Conservation (phyloP, 2,888 invertebrate species). For the Dasypogon diadema region DNA sequence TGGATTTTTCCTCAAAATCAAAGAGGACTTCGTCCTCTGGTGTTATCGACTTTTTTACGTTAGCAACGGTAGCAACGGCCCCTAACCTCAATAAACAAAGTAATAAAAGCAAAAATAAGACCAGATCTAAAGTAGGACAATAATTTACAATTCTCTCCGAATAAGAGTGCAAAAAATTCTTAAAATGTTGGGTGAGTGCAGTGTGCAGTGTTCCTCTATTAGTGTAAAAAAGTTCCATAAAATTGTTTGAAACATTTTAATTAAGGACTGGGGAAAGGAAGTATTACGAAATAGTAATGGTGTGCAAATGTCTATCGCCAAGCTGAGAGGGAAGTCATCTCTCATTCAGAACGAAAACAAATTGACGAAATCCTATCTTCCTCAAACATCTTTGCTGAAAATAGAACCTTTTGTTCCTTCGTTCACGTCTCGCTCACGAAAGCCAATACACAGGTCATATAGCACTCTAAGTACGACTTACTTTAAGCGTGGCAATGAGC, state of each 20-base stretch:
- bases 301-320: constrained; percentile 65
- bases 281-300: constrained; percentile 38
- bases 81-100: constrained; percentile 69
- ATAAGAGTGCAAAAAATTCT: constrained; percentile 51
- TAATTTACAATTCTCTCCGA: constrained; percentile 55
- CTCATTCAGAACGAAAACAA: constrained; percentile 46
- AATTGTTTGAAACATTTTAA: not conserved
- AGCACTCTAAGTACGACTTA: constrained; percentile 65
- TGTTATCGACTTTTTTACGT: constrained; percentile 32
- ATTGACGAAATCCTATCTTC: constrained; percentile 60
- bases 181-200: not conserved
- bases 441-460: constrained; percentile 67
- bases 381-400: constrained; percentile 68
- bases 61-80: constrained; percentile 65
- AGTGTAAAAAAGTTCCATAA: not conserved
- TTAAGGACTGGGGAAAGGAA: not conserved
- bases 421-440: constrained; percentile 64
- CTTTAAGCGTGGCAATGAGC: constrained; percentile 59
- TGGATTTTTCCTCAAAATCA: constrained; percentile 17
- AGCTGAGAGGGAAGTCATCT: constrained; percentile 64
- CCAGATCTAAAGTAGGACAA: constrained; percentile 21
- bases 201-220: not conserved
- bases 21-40: constrained; percentile 7
- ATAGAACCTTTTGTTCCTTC: constrained; percentile 69
- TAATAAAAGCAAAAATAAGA: constrained; percentile 63